Evolutionary conservation across 1,140 invertebrate species (phyloP), one percentile per base, ranked within the genome.

Genomic region (Lordiphosa mommai): DNA sequence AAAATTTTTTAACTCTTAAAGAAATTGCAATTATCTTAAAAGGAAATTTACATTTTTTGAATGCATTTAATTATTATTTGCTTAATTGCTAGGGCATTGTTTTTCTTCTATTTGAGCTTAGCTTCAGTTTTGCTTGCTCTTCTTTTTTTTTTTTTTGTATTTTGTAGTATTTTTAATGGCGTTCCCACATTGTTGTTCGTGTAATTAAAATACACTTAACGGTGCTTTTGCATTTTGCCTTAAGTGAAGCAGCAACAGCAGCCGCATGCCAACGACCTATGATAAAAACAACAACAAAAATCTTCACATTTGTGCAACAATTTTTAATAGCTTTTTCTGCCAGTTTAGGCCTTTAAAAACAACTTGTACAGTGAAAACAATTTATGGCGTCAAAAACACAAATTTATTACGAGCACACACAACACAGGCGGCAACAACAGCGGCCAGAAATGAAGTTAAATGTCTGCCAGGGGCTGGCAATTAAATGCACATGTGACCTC

Each of bases 191-290:
- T 56, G 50, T 40, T 52, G 13, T 36, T 52, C 37, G 20, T 50
- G 56, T 66, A 72, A 72, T 72, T 72, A 72, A 72, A 72, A 72
- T 72, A 56, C 61, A 32, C 58, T 72, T 66, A 72, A 72, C 68
- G 68, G 61, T 43, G 56, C 23, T 38, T 71, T 72, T 71, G 67
- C 69, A 27, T 27, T 27, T 27, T 7, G 23, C 23, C 51, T 47
- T 48, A 44, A 46, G 46, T 41, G 49, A 52, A 47, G 48, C 49
- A 66, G 49, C 23, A 0, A 7, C 23, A 27, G 23, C 23, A 27
- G 23, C 7, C 23, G 23, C 23, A 27, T 27, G 66, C 49, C 61
- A 69, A 69, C 66, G 66, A 69, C 66, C 66, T 69, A 55, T 50
- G 49, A 27, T 27, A 27, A 27, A 27, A 27, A 23, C 34, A 36